Evolutionary conservation across 2,113 vertebrate species (phyloP).

Genomic region (Colinus virginianus): DNA sequence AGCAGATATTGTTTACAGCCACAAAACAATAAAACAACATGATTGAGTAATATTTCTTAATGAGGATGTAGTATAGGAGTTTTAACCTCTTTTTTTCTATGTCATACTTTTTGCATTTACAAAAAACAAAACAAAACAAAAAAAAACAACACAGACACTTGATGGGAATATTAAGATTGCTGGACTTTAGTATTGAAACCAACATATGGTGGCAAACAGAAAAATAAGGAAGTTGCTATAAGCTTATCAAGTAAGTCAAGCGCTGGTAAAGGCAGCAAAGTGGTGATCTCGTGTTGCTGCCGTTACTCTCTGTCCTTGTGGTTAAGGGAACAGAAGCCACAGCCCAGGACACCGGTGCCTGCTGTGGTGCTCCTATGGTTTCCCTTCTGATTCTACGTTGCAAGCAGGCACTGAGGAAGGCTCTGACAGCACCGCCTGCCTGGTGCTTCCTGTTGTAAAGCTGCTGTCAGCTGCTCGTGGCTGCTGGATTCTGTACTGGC

Average conservation of each 20-base stretch:
- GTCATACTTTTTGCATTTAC: not conserved
- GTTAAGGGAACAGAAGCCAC: not conserved
- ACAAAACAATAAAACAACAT: not conserved
- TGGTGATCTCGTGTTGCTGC: rapidly evolving
- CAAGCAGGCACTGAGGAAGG: not conserved
- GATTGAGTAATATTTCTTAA: not conserved
- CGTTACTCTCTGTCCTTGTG: rapidly evolving
- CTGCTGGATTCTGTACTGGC: not conserved
- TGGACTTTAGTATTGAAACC: not conserved
- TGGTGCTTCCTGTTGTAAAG: not conserved
- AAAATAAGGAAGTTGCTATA: not conserved
- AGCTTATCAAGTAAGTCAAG: not conserved
- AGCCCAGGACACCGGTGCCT: not conserved
- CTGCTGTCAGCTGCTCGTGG: not conserved
- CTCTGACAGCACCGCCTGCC: not conserved
- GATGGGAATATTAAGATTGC: not conserved
- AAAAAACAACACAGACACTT: not conserved
- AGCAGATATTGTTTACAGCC: not conserved
- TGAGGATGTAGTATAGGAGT: not conserved
- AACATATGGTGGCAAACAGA: not conserved
- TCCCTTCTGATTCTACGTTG: not conserved
- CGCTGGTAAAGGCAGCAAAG: not conserved
- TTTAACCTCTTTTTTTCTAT: not conserved
- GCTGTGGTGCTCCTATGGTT: not conserved
- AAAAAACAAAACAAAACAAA: too few species aligned